A percentile compares a stretch with the other conserved stretches of the same genome.
These are phyloP conservation scores for Hippocampus mohnikei DNA, from an alignment of 2,113 vertebrate species.

Conservation along the genomic window DNA sequence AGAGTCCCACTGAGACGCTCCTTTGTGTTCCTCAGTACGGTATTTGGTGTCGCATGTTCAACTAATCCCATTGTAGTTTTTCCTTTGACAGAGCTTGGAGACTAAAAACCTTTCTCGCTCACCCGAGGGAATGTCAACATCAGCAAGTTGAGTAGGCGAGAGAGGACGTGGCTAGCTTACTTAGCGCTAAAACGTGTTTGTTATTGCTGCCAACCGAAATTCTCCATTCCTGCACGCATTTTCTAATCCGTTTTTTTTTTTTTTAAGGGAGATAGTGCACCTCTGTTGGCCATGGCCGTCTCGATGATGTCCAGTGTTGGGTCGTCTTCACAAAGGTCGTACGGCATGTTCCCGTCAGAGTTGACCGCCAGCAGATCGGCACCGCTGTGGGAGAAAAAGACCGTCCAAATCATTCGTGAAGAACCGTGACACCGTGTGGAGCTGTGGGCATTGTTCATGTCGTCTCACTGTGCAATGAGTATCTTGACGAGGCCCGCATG, in stretches of 20 bases:
- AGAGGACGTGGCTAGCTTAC: not conserved
- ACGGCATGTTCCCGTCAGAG: constrained; percentile 97
- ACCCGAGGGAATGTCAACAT: not conserved
- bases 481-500: constrained; percentile 92
- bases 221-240: too few relatives aligned
- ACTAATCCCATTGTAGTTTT: not conserved
- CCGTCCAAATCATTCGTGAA: constrained; percentile 12
- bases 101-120: not conserved
- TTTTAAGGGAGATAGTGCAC: constrained; percentile 56
- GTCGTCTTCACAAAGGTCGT: constrained; percentile 96
- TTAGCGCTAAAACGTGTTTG: not conserved
- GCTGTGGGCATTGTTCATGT: not conserved
- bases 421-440: not conserved
- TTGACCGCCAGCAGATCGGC: constrained; percentile 93
- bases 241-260: too few relatives aligned
- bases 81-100: not conserved
- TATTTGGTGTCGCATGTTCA: not conserved
- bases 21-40: constrained; percentile 3
- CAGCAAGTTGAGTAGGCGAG: not conserved
- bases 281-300: constrained; percentile 94
- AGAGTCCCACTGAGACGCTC: constrained; percentile 29
- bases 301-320: constrained; percentile 97
- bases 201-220: too few relatives aligned
- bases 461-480: constrained; percentile 89
- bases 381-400: constrained; percentile 71